Percentiles rank a stretch among this genome's conserved stretches.
Conservation (phyloP, 2,888 invertebrate genomes). For the Suillia variegata region DNA sequence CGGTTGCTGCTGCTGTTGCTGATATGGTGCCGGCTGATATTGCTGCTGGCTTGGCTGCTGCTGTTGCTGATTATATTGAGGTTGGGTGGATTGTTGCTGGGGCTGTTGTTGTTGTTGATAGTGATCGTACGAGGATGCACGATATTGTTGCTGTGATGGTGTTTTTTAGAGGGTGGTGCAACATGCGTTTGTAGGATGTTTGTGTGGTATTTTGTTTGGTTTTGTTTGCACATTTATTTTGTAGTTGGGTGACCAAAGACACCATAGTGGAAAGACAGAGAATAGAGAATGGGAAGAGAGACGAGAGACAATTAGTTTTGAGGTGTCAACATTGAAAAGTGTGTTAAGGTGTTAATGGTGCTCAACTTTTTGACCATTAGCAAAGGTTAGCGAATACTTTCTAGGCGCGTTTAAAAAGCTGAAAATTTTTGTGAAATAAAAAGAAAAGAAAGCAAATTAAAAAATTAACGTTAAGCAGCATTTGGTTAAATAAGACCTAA, state of each 20-base stretch:
- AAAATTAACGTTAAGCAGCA: constrained; percentile 2
- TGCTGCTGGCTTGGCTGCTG: constrained; percentile 37
- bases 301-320: constrained; percentile 37
- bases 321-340: constrained; percentile 1
- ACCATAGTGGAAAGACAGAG: background rate
- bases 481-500: background rate
- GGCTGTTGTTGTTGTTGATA: constrained; percentile 37
- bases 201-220: no score
- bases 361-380: background rate
- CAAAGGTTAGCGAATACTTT: background rate
- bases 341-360: background rate
- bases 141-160: constrained; percentile 45
- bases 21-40: constrained; percentile 32
- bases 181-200: constrained; percentile 33
- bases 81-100: constrained; percentile 25
- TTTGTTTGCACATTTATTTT: no score
- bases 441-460: constrained; percentile 7
- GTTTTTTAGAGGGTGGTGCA: constrained; percentile 26
- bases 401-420: constrained; percentile 45
- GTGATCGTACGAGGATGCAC: constrained; percentile 40
- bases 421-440: constrained; percentile 31
- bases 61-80: constrained; percentile 18
- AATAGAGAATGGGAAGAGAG: constrained; percentile 30
- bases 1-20: constrained; percentile 34
- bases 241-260: background rate